These are phyloP conservation scores for Abrostola triplasia DNA, from an alignment of 2,888 invertebrate species.

Conservation along the genomic window DNA sequence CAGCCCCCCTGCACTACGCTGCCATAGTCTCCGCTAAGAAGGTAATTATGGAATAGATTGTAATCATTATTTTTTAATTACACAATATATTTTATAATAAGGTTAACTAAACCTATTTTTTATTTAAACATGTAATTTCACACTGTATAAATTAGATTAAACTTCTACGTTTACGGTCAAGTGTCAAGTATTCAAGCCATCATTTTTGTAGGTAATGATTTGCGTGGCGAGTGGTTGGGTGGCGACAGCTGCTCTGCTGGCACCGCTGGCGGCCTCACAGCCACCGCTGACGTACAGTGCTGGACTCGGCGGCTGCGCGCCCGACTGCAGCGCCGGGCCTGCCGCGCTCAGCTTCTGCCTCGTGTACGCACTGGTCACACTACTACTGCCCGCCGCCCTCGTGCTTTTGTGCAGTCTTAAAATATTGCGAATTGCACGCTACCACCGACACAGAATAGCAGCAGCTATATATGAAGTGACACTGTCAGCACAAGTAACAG, in stretches of 20 bases:
- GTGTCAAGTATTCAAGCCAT: neutral
- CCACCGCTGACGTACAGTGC: constrained; percentile 80
- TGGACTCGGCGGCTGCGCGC: constrained; percentile 90
- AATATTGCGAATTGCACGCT: constrained; percentile 90
- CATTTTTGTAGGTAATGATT: constrained; percentile 86
- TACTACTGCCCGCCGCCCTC: constrained; percentile 90
- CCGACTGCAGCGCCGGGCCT: constrained; percentile 90
- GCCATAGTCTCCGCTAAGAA: constrained; percentile 92
- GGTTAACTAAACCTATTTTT: no score
- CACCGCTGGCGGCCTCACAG: constrained; percentile 89
- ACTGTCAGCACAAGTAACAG: constrained; percentile 94
- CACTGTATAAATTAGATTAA: no score
- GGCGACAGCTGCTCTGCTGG: constrained; percentile 89
- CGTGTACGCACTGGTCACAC: constrained; percentile 90
- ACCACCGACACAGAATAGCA: constrained; percentile 94
- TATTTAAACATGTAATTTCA: no score
- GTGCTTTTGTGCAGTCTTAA: constrained; percentile 92
- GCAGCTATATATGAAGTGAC: constrained; percentile 96
- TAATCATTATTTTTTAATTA: no score
- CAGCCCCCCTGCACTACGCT: constrained; percentile 93
- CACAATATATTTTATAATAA: no score
- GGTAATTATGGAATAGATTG: constrained; percentile 70
- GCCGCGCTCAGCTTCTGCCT: constrained; percentile 90
- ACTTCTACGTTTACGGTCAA: neutral
- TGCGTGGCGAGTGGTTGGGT: constrained; percentile 92